Conservation (phyloP, 2,888 invertebrate genomes). For the Heliconius sara region DNA sequence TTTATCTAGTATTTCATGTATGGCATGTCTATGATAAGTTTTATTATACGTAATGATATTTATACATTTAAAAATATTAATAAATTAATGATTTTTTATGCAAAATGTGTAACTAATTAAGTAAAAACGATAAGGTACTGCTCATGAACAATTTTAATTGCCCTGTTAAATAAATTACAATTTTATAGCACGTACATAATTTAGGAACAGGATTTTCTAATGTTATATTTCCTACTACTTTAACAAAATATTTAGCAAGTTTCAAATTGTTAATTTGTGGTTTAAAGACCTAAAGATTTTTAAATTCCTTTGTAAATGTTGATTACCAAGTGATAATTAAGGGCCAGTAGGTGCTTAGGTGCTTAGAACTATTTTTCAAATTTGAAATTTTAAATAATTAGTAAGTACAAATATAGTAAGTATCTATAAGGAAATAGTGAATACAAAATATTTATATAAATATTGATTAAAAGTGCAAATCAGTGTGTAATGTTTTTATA, state of each 20-base stretch:
- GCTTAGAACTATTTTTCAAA: too few species aligned
- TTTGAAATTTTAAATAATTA: too few species aligned
- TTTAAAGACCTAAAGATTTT: conserved; percentile 16
- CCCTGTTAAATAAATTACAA: conserved; percentile 17
- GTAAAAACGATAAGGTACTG: conserved; percentile 1
- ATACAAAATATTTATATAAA: neutral
- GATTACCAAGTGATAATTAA: neutral
- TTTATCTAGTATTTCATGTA: neutral
- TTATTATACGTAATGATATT: conserved; percentile 3
- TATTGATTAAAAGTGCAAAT: neutral
- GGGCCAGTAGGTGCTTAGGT: neutral
- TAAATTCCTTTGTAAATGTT: conserved; percentile 2
- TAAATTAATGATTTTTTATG: conserved; percentile 1
- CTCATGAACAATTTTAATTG: conserved; percentile 19
- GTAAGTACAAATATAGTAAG: too few species aligned
- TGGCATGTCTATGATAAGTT: neutral
- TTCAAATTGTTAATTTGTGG: conserved; percentile 6
- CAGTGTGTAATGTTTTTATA: neutral
- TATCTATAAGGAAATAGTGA: too few species aligned
- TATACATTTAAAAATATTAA: neutral
- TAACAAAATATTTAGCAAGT: conserved; percentile 21
- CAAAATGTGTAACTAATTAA: conserved; percentile 18
- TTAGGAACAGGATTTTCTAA: conserved; percentile 30
- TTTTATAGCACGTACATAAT: conserved; percentile 29
- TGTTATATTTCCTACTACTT: conserved; percentile 19